Evolutionary conservation across 64 coral and sea anemone genomes (phyloP), one percentile per base, ranked within the genome.

Genomic region (Hydrozoanthus tunicans): DNA sequence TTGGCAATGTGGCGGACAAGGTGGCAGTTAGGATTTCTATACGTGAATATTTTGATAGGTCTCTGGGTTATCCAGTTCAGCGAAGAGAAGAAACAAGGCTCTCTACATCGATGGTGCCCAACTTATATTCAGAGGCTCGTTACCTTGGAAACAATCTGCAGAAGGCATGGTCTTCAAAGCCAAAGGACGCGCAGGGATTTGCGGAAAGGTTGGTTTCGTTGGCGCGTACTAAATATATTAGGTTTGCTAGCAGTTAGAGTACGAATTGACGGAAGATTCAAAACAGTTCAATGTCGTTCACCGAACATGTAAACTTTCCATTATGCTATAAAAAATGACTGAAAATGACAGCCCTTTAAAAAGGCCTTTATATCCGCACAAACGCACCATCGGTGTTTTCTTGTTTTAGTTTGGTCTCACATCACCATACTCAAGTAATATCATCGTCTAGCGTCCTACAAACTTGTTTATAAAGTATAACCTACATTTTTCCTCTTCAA

Each of bases 121-220:
- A 88, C 84, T 7, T 88, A 88, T 59, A 3, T 43, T 14, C 23
- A 88, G 14, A 73, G 84, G 84, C 54, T 88, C 9, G 70, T 43
- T 75, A 26, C 23, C 70, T 25, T 88, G 54, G 68, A 59, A 32
- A 88, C 56, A 6, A 17, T 88, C 5, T 88, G 84, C 60, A 14
- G 54, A 51, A 88, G 70, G 5, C 4, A 24, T 4, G 60, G 51
- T 5, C 12, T 51, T 23, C 24, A n/a, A 85, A 51, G 82, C 20
- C 20, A 20, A 20, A 20, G 20, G 14, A 68, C 14, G 1, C 84
- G 69, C 5, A 53, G 84, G 60, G 54, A 74, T 7, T 15, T 73
- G 25, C 54, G n/a, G 27, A 53, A 10, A 88, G 84, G 84, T 88
- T 85, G 14, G 62, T 68, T 51, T 51, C 15, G 4, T 58, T 51